Evolutionary conservation across 2,888 invertebrate species (phyloP), one percentile per base, ranked within the genome.

Genomic region (Polia nebulosa): DNA sequence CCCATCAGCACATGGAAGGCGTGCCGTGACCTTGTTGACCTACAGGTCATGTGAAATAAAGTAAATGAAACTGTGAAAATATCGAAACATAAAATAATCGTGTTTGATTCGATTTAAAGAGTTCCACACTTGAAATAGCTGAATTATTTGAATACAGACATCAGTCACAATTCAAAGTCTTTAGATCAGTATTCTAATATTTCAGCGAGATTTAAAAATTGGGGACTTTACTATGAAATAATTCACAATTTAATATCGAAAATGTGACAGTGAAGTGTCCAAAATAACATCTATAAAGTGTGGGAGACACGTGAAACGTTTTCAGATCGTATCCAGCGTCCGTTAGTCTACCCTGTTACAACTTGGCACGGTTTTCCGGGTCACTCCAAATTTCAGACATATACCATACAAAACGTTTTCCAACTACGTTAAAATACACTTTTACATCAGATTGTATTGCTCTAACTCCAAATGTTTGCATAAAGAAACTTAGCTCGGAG

Each of bases 401-500:
- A 62, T 44, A 52, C 57, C 36, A 60, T 36, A 76, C 63, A 69
- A 78, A 78, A 63, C 69, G 62, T 27, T 64, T 68, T 78, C 55
- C 60, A 77, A 64, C 63, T 61, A 72, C 49, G 58, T 58, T 72
- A 72, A 61, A 77, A 73, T 64, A 68, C 58, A 78, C 64, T 77
- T 67, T 73, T 64, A 68, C 62, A 71, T 64, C 61, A 69, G 57
- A 80, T 74, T 66, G 45, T 56, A 67, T 55, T 59, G 76, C 57
- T 57, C 51, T 58, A 59, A 68, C 64, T 65, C 41, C 15, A 20
- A 69, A 69, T 32, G 62, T 69, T 77, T 77, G 64, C 73, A 78
- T 77, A 77, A 78, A 67, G 73, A 68, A 77, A 77, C 76, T 78
- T 62, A 68, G 58, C 53, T 49, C n/a, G 22, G 58, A 45, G 60